Evolutionary conservation across 2,113 vertebrate species (phyloP), one percentile per base, ranked within the genome.

Genomic region (Oceanodroma tethys): DNA sequence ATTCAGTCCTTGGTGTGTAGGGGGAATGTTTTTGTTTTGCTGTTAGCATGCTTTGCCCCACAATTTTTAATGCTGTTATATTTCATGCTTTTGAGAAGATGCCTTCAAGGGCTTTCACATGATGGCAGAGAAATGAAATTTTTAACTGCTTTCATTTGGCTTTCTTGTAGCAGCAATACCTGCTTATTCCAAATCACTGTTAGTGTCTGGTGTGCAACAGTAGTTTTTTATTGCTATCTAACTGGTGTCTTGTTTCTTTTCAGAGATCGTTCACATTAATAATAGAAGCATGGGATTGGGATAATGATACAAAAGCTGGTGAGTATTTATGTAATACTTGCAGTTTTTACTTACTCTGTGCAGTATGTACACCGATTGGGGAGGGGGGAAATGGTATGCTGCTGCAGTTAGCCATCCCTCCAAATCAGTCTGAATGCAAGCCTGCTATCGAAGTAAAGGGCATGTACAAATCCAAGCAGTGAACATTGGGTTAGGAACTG

Each of bases 261-360:
- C 98, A 99, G 99, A 98, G 99, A 86, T 98, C 98, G 0, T 99
- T 98, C 97, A 99, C 99, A 2, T 98, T 99, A 97, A 98, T 99
- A 55, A 96, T 99, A 95, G 99, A 99, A 96, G 99, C 99, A 36
- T 99, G 99, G 99, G 99, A 99, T 97, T 98, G 98, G 98, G 99
- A 99, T 98, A 99, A 99, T 43, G 97, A 98, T 81, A 99, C 99
- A 10, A 98, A 98, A 75, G 95, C 97, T 52, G 99, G 99, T 99
- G 96, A 99, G 99, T 98, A 96, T 88, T 90, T 84, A n/a, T 73
- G 30, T 62, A 27, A 79, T 94, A 73, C 3, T 60, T 86, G 34
- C 1, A 8, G 27, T 43, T 92, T 88, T 30, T 38, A 16, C 19
- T 81, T 73, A 20, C 1, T 79, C 11, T 86, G 7, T 86, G 27